Conservation (phyloP, 2,797 vertebrate species). For the Myotis myotis region DNA sequence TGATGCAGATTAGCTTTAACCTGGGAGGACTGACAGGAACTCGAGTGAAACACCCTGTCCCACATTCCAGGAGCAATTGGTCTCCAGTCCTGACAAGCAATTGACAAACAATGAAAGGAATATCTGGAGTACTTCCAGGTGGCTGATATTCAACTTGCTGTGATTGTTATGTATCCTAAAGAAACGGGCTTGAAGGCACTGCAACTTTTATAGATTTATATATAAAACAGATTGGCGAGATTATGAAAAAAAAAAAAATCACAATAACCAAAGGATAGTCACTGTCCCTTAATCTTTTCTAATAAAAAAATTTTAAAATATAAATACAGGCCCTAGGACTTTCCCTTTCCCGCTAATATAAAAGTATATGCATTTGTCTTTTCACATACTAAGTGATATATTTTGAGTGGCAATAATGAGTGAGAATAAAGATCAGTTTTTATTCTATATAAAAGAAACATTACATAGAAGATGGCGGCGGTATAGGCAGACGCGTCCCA, state of each 20-base stretch:
- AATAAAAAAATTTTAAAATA: conserved; percentile 25
- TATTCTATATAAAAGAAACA: background rate
- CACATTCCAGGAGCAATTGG: background rate
- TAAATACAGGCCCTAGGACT: background rate
- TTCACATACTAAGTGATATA: background rate
- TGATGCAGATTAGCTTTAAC: conserved; percentile 56
- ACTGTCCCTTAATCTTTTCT: conserved; percentile 33
- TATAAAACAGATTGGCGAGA: background rate
- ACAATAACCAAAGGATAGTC: conserved; percentile 18
- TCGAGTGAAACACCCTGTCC: background rate
- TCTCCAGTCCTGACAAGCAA: background rate
- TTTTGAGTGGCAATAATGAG: conserved; percentile 42
- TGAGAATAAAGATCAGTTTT: background rate
- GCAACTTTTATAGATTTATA: background rate
- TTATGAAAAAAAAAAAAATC: background rate
- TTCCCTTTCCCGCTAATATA: background rate
- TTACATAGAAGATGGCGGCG: too few relatives aligned
- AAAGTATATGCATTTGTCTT: background rate
- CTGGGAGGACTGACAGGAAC: background rate
- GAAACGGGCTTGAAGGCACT: conserved; percentile 1
- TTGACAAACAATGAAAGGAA: background rate
- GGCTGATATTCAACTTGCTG: background rate
- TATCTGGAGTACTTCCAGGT: background rate
- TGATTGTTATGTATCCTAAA: conserved; percentile 14
- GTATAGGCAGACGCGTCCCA: too few relatives aligned